These are phyloP conservation scores for Pteropus alecto DNA, from an alignment of 2,113 vertebrate species.

Conservation along the genomic window DNA sequence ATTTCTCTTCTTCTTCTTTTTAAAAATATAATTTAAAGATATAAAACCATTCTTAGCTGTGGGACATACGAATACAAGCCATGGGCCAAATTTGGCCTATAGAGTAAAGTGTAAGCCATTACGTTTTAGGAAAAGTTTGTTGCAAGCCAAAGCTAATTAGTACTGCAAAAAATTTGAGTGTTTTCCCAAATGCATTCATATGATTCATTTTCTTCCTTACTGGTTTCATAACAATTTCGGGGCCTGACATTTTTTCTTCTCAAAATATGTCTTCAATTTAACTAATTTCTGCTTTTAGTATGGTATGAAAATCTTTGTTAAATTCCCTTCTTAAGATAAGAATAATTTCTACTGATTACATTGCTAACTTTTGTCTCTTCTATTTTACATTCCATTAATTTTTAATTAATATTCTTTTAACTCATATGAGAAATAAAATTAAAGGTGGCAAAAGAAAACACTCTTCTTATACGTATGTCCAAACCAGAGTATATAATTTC, in stretches of 20 bases:
- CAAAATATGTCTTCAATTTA: background rate
- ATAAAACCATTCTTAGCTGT: background rate
- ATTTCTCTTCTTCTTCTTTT: background rate
- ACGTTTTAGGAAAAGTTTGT: background rate
- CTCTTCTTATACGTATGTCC: background rate
- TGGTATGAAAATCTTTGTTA: background rate
- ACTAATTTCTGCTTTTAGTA: background rate
- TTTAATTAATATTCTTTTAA: background rate
- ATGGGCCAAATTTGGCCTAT: background rate
- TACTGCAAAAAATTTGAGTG: background rate
- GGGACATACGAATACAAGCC: background rate
- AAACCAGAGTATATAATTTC: background rate
- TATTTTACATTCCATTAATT: background rate
- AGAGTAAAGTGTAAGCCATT: background rate
- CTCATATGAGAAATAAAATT: background rate
- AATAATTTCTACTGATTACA: background rate
- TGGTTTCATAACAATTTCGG: background rate
- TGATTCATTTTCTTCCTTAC: background rate
- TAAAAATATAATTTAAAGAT: background rate
- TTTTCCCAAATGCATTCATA: background rate
- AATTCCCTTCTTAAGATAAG: background rate
- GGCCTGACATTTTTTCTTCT: background rate
- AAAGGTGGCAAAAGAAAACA: background rate
- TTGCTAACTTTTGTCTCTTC: background rate
- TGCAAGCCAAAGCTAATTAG: background rate